Conservation (phyloP, 2,888 invertebrate species). For the Epirrhoe alternata region DNA sequence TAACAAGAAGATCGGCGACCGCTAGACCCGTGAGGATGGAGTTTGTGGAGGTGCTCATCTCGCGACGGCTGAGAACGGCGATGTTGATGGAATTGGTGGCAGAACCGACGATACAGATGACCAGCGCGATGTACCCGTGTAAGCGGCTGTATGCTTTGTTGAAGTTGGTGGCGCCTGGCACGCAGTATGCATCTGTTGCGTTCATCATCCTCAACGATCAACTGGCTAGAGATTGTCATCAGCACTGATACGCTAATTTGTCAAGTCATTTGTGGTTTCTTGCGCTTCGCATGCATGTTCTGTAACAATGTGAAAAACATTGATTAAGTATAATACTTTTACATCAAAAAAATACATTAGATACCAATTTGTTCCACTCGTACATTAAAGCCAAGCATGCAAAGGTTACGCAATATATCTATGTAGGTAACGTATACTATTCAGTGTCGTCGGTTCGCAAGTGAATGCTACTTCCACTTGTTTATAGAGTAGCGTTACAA, state of each 20-base stretch:
- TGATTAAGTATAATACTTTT: neutral
- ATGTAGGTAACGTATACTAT: neutral
- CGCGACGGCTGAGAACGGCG: conserved; percentile 93
- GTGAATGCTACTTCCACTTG: conserved; percentile 27
- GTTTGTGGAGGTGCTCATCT: conserved; percentile 97
- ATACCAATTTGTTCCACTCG: too few relatives aligned
- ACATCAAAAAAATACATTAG: neutral
- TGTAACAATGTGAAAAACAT: conserved; percentile 55
- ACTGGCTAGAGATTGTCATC: conserved; percentile 54
- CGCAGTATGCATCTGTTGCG: conserved; percentile 81
- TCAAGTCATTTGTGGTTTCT: conserved; percentile 15
- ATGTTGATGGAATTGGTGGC: conserved; percentile 97
- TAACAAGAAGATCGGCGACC: conserved; percentile 96
- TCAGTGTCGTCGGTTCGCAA: conserved; percentile 23
- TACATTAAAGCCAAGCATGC: too few relatives aligned
- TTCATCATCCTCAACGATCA: conserved; percentile 65
- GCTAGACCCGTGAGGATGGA: conserved; percentile 95
- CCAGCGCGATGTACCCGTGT: conserved; percentile 94
- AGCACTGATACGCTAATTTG: conserved; percentile 42
- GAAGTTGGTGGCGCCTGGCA: conserved; percentile 85
- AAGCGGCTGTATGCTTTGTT: conserved; percentile 88
- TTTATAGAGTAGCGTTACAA: conserved; percentile 31
- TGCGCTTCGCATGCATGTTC: conserved; percentile 51
- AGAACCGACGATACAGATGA: conserved; percentile 95
- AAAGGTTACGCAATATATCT: neutral